Percentiles rank a stretch among this genome's conserved stretches.
These are phyloP conservation scores for Telmatochromis brichardi DNA, from an alignment of 2,113 vertebrate genomes.

Conservation along the genomic window DNA sequence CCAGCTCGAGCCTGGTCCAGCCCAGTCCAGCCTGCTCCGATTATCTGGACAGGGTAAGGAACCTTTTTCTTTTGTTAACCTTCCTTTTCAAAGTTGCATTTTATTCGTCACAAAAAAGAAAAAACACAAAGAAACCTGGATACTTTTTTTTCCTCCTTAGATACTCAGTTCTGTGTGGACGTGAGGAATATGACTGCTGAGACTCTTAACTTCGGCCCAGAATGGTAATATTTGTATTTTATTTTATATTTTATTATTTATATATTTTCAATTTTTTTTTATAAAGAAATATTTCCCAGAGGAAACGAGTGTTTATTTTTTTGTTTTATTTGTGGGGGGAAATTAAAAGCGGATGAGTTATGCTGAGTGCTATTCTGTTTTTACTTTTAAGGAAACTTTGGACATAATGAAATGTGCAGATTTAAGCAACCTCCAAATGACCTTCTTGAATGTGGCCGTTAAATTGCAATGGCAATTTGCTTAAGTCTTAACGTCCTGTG, in stretches of 20 bases:
- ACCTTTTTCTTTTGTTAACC: background rate
- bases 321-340: fast-evolving
- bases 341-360: background rate
- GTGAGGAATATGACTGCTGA: slow-evolving; percentile 86
- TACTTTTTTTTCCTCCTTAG: slow-evolving; percentile 1
- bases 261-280: background rate
- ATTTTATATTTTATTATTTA: background rate
- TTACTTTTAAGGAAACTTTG: background rate
- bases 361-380: background rate
- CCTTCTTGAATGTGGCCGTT: background rate
- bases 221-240: slow-evolving; percentile 74
- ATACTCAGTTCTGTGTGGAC: slow-evolving; percentile 73
- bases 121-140: background rate
- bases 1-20: slow-evolving; percentile 66
- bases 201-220: slow-evolving; percentile 92
- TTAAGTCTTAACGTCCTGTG: background rate
- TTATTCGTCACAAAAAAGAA: background rate
- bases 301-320: background rate
- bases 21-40: slow-evolving; percentile 73
- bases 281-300: background rate
- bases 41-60: slow-evolving; percentile 75
- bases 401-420: background rate
- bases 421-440: background rate
- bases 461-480: background rate
- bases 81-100: background rate